phyloP scores from a whole-genome alignment of 2,113 vertebrate genomes.

The Sus scrofa region T2T-Sscrofa CM000812.6:185474001-185474500 shows the following conservation, averaged over 20 bases:
- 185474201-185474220: conserved; percentile 36
- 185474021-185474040: background rate
- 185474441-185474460: background rate
- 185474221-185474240: background rate
- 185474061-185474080: background rate
- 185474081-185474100: background rate
- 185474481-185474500: background rate
- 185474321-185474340: background rate
- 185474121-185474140: background rate
- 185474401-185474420: background rate
- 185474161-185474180: conserved; percentile 47
- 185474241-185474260: background rate
- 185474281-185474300: background rate
- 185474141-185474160: conserved; percentile 1
- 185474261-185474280: background rate
- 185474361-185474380: background rate
- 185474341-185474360: background rate
- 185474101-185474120: background rate
- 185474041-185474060: background rate
- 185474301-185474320: background rate
- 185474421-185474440: background rate
- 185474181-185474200: background rate
- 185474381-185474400: background rate
- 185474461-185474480: background rate
- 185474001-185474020: background rate